Conservation (phyloP, 2,797 vertebrate genomes). For the Carapus acus region DNA sequence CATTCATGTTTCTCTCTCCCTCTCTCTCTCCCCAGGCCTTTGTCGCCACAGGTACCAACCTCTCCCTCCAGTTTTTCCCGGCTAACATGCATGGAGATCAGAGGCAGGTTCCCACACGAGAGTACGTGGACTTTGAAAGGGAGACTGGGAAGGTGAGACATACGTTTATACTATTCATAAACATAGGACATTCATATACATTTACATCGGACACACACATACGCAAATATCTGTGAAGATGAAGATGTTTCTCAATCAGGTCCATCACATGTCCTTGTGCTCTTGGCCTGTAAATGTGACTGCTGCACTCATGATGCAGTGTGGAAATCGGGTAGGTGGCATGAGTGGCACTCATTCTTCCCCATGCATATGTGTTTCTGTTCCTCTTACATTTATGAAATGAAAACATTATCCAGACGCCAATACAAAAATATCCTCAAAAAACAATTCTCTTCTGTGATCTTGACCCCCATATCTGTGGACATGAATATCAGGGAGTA, state of each 20-base stretch:
- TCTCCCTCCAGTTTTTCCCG: constrained; percentile 99
- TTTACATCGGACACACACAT: no score
- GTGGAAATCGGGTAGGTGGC: no score
- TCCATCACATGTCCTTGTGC: no score
- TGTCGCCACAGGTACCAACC: constrained; percentile 99
- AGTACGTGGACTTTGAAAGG: constrained; percentile 98
- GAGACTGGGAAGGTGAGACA: constrained; percentile 94
- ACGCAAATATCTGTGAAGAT: no score
- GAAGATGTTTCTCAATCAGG: no score
- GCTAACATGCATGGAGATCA: constrained; percentile 96
- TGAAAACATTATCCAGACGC: constrained; percentile 24
- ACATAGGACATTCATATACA: no score
- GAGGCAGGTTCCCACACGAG: constrained; percentile 91
- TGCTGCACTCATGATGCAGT: no score
- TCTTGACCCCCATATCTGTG: background rate
- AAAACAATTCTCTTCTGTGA: background rate
- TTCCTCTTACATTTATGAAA: constrained; percentile 47
- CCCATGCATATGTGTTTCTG: no score
- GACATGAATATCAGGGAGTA: background rate
- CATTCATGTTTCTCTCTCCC: background rate
- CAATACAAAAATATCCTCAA: no score
- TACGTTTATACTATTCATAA: no score
- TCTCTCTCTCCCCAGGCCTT: constrained; percentile 88
- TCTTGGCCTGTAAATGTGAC: no score
- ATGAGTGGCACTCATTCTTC: no score